Percentiles rank a stretch among this genome's conserved stretches.
Evolutionary conservation across 2,888 invertebrate species (phyloP).

Genomic region (Macroteleia sp.): DNA sequence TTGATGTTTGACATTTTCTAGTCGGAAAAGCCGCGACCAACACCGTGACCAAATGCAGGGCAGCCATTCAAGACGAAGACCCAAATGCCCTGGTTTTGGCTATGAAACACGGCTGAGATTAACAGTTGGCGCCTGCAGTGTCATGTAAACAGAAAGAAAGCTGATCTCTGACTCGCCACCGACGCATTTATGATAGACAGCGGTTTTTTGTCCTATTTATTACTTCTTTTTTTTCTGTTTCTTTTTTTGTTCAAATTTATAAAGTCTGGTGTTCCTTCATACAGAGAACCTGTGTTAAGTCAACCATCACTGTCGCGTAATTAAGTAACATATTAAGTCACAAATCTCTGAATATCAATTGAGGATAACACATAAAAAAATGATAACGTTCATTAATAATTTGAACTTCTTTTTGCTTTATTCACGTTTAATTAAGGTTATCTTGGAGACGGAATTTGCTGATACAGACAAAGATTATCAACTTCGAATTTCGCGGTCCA

Average conservation of each 20-base stretch:
- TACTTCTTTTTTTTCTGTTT: no score
- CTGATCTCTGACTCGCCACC: slow-evolving; percentile 25
- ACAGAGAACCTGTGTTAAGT: background rate
- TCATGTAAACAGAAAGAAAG: slow-evolving; percentile 19
- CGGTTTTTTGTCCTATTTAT: background rate
- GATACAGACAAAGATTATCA: slow-evolving; percentile 11
- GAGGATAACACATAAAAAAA: background rate
- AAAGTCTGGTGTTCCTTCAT: no score
- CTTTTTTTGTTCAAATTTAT: no score
- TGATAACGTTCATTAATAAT: slow-evolving; percentile 13
- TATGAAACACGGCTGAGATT: slow-evolving; percentile 74
- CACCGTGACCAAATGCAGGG: slow-evolving; percentile 76
- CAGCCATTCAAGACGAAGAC: slow-evolving; percentile 79
- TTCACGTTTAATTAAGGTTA: slow-evolving; percentile 21
- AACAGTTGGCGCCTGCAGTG: slow-evolving; percentile 9
- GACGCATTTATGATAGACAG: slow-evolving; percentile 18
- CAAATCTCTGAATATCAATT: slow-evolving; percentile 8
- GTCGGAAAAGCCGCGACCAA: slow-evolving; percentile 79
- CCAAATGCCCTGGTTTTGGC: slow-evolving; percentile 75
- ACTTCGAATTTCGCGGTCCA: slow-evolving; percentile 6
- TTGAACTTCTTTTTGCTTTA: background rate
- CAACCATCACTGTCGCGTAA: background rate
- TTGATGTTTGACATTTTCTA: no score
- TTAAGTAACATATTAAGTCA: slow-evolving; percentile 7
- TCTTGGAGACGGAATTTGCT: slow-evolving; percentile 4